These are phyloP conservation scores for Mesoligia furuncula DNA, from an alignment of 2,888 invertebrate genomes.

Conservation along the genomic window DNA sequence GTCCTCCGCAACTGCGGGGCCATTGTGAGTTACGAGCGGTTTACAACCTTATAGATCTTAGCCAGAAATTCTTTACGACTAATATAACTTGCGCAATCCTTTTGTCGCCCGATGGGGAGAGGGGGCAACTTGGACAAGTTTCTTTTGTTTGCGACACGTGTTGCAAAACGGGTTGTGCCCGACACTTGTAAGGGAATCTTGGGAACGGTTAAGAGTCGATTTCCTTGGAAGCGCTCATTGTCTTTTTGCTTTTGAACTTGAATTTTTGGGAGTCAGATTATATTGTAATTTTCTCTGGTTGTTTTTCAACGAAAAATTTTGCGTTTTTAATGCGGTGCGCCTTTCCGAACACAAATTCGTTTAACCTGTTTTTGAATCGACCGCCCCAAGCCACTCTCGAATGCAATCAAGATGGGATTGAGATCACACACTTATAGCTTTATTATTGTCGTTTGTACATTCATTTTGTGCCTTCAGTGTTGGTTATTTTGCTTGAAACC, in stretches of 20 bases:
- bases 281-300: constrained; percentile 74
- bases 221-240: constrained; percentile 77
- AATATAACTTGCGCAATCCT: constrained; percentile 90
- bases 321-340: constrained; percentile 66
- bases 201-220: constrained; percentile 79
- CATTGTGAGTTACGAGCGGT: constrained; percentile 88
- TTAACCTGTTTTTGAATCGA: constrained; percentile 69
- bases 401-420: constrained; percentile 72
- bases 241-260: constrained; percentile 76
- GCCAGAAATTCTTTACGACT: constrained; percentile 89
- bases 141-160: constrained; percentile 90
- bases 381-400: constrained; percentile 67
- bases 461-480: constrained; percentile 58
- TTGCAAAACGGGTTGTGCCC: constrained; percentile 88
- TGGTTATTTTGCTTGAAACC: constrained; percentile 64
- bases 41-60: constrained; percentile 89
- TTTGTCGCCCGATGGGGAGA: constrained; percentile 81
- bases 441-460: constrained; percentile 67
- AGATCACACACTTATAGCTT: constrained; percentile 74
- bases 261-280: constrained; percentile 74
- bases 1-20: constrained; percentile 88
- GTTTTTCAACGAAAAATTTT: constrained; percentile 71
- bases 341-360: constrained; percentile 67
- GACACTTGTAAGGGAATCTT: constrained; percentile 86
- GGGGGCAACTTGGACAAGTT: constrained; percentile 81